phyloP scores from a whole-genome alignment of 2,113 vertebrate genomes.

The Eubucco bourcierii region DNA sequence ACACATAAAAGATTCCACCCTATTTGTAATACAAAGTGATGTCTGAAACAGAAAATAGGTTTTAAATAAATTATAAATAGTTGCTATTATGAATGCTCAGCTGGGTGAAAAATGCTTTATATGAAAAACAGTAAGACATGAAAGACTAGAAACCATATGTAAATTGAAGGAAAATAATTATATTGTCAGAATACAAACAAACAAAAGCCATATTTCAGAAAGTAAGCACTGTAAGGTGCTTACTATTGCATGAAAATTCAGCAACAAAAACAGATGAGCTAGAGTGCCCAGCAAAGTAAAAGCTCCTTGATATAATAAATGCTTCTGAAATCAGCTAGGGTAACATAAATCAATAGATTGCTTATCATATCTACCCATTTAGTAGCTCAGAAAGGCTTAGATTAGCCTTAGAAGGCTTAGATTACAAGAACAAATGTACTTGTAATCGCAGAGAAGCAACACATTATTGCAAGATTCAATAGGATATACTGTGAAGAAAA shows the following conservation, averaged over 20 bases:
- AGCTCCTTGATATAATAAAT: not conserved
- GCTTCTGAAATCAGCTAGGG: conserved; percentile 1
- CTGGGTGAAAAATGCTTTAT: not conserved
- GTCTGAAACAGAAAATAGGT: conserved; percentile 18
- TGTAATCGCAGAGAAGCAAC: not conserved
- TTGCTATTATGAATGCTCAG: not conserved
- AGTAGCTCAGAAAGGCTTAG: not conserved
- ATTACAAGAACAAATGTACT: conserved; percentile 25
- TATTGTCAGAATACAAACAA: conserved; percentile 2
- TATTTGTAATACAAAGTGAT: conserved; percentile 16
- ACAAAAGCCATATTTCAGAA: not conserved
- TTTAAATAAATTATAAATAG: conserved; percentile 32
- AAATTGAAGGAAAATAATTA: conserved; percentile 4
- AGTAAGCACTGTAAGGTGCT: not conserved
- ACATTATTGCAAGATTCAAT: not conserved
- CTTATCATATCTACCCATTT: not conserved
- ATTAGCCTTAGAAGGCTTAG: not conserved
- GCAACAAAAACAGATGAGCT: not conserved
- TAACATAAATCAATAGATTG: conserved; percentile 7
- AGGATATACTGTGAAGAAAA: not conserved
- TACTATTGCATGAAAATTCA: conserved; percentile 17
- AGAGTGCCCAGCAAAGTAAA: not conserved
- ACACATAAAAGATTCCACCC: not conserved
- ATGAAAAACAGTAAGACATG: not conserved
- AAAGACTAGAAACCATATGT: not conserved